These are phyloP conservation scores for Drosophila atripex DNA, from an alignment of 2,888 invertebrate genomes.

Conservation along the genomic window DNA sequence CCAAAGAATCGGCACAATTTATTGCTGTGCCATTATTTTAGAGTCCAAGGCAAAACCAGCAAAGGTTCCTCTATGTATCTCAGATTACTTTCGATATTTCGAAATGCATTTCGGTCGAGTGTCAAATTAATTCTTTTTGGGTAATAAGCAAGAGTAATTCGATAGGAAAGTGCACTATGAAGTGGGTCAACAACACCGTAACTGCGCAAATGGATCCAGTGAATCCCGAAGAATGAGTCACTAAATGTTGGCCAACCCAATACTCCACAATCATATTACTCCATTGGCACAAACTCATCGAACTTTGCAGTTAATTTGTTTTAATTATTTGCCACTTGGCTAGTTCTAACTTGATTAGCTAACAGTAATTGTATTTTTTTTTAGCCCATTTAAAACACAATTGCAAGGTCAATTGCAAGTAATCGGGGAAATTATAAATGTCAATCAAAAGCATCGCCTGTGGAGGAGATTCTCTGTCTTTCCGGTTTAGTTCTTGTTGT, in stretches of 20 bases:
- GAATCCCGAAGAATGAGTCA: constrained; percentile 52
- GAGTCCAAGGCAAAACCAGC: constrained; percentile 46
- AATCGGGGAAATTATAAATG: constrained; percentile 20
- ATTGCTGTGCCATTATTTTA: constrained; percentile 38
- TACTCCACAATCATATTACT: neutral
- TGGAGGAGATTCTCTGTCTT: neutral
- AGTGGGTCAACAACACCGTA: constrained; percentile 66
- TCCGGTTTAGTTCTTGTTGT: constrained; percentile 5
- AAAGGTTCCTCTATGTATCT: constrained; percentile 42
- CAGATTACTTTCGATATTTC: constrained; percentile 30
- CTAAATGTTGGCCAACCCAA: neutral
- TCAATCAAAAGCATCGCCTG: constrained; percentile 1
- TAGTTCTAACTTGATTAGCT: constrained; percentile 37
- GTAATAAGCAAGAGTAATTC: constrained; percentile 19
- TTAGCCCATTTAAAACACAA: constrained; percentile 41
- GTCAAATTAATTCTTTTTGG: constrained; percentile 40
- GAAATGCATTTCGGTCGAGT: constrained; percentile 38
- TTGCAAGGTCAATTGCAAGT: constrained; percentile 58
- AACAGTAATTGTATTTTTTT: constrained; percentile 14
- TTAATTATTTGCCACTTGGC: constrained; percentile 43
- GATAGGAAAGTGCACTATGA: constrained; percentile 47
- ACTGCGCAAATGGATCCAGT: constrained; percentile 30
- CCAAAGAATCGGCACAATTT: constrained; percentile 6
- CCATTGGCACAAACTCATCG: constrained; percentile 6
- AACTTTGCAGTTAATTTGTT: constrained; percentile 22